Evolutionary conservation across 1,140 invertebrate species (phyloP), one percentile per base, ranked within the genome.

Genomic region (Stegodyphus dumicola): DNA sequence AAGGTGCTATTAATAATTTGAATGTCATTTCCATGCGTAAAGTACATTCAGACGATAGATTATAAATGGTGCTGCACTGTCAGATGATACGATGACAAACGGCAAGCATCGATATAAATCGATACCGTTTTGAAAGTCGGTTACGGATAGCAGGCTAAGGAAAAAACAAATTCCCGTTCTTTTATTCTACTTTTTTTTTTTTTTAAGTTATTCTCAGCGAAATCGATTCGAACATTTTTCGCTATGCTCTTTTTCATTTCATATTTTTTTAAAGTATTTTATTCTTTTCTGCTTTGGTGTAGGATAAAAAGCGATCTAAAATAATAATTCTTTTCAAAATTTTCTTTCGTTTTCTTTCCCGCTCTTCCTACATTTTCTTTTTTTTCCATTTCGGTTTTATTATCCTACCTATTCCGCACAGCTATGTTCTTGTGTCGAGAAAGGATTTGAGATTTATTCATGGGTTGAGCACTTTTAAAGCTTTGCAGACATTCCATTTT

Each of bases 21-120:
- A 83, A 83, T 83, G 80, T 83, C 80, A 83, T 83, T 83, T 66
- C 80, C 80, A 83, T 75, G 48, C 71, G 49, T 66, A 75, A 83
- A 83, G 64, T 67, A 74, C 71, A 71, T 80, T 80, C 66, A 71
- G 33, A 80, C 51, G 67, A 71, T 71, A 17, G 70, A 83, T 83
- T 74, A 83, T 83, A 75, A 83, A 83, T 83, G 80, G 80, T 15
- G 6, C n/a, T 53, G 10, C 49, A n/a, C 80, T 75, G 80, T 83
- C 80, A 75, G 56, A 75, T 67, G 71, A 52, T 67, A 75, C 70
- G 80, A 83, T 75, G 71, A 83, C 70, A 83, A 83, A 83, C 70
- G 80, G 71, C 70, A 66, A 83, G 80, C 71, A 83, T 83, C 70
- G 71, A 83, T 83, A 83, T 52, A 70, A 83, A 83, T 83, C 71